Evolutionary conservation across 2,797 vertebrate species (phyloP).

Genomic region (Xenops minutus): DNA sequence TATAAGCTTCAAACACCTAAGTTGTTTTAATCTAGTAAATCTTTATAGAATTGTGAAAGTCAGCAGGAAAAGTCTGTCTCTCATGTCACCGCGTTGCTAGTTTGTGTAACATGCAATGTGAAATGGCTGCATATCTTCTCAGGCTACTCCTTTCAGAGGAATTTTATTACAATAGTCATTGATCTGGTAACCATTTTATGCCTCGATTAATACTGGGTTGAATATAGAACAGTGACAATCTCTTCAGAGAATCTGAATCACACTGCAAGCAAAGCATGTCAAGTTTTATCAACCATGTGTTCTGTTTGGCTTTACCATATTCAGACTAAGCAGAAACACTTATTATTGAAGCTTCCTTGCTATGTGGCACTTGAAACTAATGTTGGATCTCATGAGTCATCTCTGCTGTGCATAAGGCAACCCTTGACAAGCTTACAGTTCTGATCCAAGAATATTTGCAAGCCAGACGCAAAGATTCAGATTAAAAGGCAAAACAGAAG

Average conservation of each 20-base stretch:
- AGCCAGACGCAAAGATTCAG: background rate
- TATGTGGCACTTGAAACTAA: background rate
- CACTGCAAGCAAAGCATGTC: background rate
- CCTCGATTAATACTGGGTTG: background rate
- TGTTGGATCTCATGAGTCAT: background rate
- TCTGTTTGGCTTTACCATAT: background rate
- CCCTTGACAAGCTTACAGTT: background rate
- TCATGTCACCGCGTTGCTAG: background rate
- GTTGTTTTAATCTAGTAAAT: background rate
- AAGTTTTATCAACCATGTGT: background rate
- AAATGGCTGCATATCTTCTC: background rate
- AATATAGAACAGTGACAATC: background rate
- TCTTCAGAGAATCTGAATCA: background rate
- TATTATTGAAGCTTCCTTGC: background rate
- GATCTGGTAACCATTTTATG: background rate
- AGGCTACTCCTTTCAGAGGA: background rate
- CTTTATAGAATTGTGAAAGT: background rate
- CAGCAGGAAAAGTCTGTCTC: background rate
- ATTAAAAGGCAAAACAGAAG: background rate
- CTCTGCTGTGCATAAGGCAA: background rate
- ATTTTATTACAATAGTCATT: conserved; percentile 7
- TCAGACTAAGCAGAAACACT: background rate
- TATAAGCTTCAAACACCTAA: background rate
- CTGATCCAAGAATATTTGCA: background rate
- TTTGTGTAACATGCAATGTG: background rate